Evolutionary conservation across 2,888 invertebrate species (phyloP).

Genomic region (Drepanosiphum platanoidis): DNA sequence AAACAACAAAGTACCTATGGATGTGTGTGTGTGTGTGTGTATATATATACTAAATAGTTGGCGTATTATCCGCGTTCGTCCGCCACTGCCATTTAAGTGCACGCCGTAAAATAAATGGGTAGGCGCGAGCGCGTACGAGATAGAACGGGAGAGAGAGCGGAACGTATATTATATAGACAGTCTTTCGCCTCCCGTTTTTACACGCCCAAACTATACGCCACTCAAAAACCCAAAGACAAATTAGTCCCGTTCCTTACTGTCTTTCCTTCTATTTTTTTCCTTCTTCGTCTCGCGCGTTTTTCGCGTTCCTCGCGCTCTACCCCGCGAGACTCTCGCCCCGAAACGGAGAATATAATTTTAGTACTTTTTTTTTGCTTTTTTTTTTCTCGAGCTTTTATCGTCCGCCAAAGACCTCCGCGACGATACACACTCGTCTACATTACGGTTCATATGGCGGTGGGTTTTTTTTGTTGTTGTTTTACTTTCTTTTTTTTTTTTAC

Average conservation of each 20-base stretch:
- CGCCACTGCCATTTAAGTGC: constrained; percentile 2
- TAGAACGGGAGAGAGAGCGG: no score
- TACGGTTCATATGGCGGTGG: no score
- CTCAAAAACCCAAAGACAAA: constrained; percentile 41
- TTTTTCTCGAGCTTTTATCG: no score
- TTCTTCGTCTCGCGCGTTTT: not conserved
- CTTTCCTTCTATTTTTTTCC: not conserved
- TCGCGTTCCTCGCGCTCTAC: not conserved
- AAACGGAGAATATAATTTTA: not conserved
- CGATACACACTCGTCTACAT: no score
- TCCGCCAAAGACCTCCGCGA: no score
- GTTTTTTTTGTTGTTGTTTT: no score
- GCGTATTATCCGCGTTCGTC: not conserved
- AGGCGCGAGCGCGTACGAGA: not conserved
- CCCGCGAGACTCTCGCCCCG: not conserved
- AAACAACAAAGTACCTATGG: constrained; percentile 25
- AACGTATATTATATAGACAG: constrained; percentile 24
- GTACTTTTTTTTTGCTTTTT: no score
- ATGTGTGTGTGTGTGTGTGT: not conserved
- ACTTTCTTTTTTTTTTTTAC: no score
- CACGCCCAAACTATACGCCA: not conserved
- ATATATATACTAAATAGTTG: not conserved
- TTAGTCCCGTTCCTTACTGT: not conserved
- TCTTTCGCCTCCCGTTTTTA: not conserved
- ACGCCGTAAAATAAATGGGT: constrained; percentile 13